A percentile compares a stretch with the other conserved stretches of the same genome.
These are phyloP conservation scores for Palythoa heliodiscus DNA, from an alignment of 92 coral and sea anemone genomes.

Conservation along the genomic window DNA sequence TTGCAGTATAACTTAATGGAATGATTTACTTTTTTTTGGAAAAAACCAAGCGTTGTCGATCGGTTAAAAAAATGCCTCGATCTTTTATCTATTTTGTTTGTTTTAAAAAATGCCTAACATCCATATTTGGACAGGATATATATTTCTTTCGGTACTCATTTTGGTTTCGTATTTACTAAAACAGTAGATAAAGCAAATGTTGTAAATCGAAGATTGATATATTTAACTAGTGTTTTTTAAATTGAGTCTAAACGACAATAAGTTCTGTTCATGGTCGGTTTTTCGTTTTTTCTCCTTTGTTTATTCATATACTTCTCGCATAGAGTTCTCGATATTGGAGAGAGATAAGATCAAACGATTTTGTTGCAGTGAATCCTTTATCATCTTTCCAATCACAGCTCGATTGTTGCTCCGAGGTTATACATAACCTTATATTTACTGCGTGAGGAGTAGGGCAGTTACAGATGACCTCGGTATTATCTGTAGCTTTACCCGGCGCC, in stretches of 20 bases:
- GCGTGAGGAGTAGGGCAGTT: background rate
- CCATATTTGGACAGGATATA: background rate
- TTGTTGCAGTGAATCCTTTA: too few relatives aligned
- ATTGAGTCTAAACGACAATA: background rate
- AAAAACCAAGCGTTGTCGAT: too few relatives aligned
- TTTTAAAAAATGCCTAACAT: background rate
- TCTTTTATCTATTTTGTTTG: background rate
- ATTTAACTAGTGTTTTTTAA: too few relatives aligned
- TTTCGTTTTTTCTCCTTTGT: too few relatives aligned
- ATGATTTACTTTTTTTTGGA: too few relatives aligned
- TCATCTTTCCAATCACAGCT: too few relatives aligned
- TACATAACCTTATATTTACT: background rate
- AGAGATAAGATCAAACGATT: too few relatives aligned
- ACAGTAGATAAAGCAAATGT: background rate
- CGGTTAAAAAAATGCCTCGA: background rate
- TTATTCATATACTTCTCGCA: too few relatives aligned
- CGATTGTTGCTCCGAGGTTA: too few relatives aligned
- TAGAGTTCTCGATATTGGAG: too few relatives aligned
- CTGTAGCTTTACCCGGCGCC: background rate
- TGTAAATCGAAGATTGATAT: background rate
- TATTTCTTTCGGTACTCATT: background rate
- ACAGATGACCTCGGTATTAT: background rate
- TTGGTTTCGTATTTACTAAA: background rate
- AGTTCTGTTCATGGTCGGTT: background rate
- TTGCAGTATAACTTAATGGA: too few relatives aligned